Evolutionary conservation across 1,140 invertebrate genomes (phyloP).

Genomic region (Plutomurus gul): DNA sequence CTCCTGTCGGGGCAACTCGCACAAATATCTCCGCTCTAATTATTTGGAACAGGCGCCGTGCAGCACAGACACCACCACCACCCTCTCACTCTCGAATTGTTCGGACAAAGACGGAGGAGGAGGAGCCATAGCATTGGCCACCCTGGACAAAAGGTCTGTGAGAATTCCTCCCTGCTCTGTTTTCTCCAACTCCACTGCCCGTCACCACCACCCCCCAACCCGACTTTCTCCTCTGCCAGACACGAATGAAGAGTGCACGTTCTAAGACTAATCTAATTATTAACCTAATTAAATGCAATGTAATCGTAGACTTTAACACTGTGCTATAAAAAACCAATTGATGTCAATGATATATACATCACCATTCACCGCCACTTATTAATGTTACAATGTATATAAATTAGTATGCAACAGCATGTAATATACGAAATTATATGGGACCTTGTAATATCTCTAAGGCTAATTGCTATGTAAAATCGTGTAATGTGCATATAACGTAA

Average conservation of each 20-base stretch:
- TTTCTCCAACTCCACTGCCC: not conserved
- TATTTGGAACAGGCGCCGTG: constrained; percentile 37
- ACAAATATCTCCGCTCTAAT: constrained; percentile 37
- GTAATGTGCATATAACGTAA: too few relatives aligned
- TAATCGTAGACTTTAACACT: too few relatives aligned
- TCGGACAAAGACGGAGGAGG: constrained; percentile 41
- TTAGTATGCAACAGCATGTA: too few relatives aligned
- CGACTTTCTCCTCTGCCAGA: constrained; percentile 1
- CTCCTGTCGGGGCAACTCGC: constrained; percentile 36
- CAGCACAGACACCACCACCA: constrained; percentile 34
- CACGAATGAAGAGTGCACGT: not conserved
- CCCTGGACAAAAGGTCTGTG: constrained; percentile 50
- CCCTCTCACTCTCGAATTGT: constrained; percentile 37
- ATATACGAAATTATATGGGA: too few relatives aligned
- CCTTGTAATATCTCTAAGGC: too few relatives aligned
- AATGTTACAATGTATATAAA: too few relatives aligned
- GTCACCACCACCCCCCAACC: not conserved
- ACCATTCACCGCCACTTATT: too few relatives aligned
- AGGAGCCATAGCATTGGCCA: constrained; percentile 31
- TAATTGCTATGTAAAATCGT: too few relatives aligned
- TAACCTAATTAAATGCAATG: constrained; percentile 35
- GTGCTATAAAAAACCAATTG: too few relatives aligned
- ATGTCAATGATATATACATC: too few relatives aligned
- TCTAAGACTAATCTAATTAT: constrained; percentile 39
- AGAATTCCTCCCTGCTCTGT: not conserved